Evolutionary conservation across 2,888 invertebrate genomes (phyloP), one percentile per base, ranked within the genome.

Genomic region (Rhamnusium bicolor): DNA sequence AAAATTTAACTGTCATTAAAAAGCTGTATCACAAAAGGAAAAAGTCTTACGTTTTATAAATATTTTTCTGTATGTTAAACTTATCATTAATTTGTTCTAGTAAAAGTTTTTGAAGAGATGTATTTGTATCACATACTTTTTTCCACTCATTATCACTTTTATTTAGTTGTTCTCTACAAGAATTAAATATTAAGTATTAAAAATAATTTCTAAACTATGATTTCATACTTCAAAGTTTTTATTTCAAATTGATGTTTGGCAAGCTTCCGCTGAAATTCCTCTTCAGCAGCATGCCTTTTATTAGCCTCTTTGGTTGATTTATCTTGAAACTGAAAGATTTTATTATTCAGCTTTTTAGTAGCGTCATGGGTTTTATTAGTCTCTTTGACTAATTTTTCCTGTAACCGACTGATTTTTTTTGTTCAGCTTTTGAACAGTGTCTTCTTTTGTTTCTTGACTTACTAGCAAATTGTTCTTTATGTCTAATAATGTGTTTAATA

Each of bases 21-120:
- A 12, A 12, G 29, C 18, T 32, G 3, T 58, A 4, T 56, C 14
- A 4, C 2, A 27, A 16, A 16, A n/a, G 8, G 14, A 3, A 7
- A 27, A 14, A 12, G n/a, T 40, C 73, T 49, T 61, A 73, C 73
- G 46, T 53, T 27, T 58, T 65, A 54, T 70, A 70, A 18, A 53
- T 60, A 14, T 61, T 29, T 62, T 53, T 70, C 46, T 70, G 61
- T 7, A 66, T 40, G 12, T 40, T 63, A 66, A 53, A 73, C n/a
- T 67, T 73, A 40, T 73, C 66, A 21, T 40, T 53, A 8, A 61
- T 49, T 46, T 70, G 66, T 46, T 73, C 73, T 18, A 73, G 16
- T 14, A 73, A 53, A 12, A 66, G 14, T 53, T 65, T 70, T 60
- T 73, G 73, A 27, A 73, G 69, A 0, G 53, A 66, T 10, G 47